Conservation (phyloP, 2,888 invertebrate genomes). For the Augiades crinisus region DNA sequence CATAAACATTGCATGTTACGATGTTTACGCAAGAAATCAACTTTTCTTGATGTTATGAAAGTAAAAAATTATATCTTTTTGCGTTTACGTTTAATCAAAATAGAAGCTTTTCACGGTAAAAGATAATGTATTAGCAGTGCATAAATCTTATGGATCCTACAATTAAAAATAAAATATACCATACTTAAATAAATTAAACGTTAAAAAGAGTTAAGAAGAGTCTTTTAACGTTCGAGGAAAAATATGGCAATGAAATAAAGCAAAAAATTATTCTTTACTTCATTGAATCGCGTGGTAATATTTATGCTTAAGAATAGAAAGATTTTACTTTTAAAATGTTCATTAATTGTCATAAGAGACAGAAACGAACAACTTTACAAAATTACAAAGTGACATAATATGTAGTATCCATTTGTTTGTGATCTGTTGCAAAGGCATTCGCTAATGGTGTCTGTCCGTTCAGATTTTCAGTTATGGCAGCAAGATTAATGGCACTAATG, state of each 20-base stretch:
- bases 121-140: too few relatives aligned
- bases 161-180: background rate
- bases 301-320: too few relatives aligned
- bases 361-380: background rate
- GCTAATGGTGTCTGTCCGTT: slow-evolving; percentile 21
- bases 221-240: too few relatives aligned
- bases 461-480: slow-evolving; percentile 21
- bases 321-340: too few relatives aligned
- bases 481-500: slow-evolving; percentile 16
- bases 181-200: too few relatives aligned
- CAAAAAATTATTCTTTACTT: too few relatives aligned
- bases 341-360: background rate
- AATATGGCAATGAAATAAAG: too few relatives aligned
- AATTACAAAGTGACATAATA: slow-evolving; percentile 6
- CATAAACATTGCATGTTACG: slow-evolving; percentile 6
- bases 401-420: slow-evolving; percentile 28
- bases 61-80: background rate
- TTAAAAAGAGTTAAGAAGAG: too few relatives aligned
- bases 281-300: too few relatives aligned
- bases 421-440: slow-evolving; percentile 28
- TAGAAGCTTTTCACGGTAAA: too few relatives aligned
- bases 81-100: too few relatives aligned
- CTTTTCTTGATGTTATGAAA: background rate
- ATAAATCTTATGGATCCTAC: too few relatives aligned
- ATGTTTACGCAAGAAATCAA: slow-evolving; percentile 1